These are phyloP conservation scores for Drosophila orosa DNA, from an alignment of 1,140 invertebrate species.

Conservation along the genomic window DNA sequence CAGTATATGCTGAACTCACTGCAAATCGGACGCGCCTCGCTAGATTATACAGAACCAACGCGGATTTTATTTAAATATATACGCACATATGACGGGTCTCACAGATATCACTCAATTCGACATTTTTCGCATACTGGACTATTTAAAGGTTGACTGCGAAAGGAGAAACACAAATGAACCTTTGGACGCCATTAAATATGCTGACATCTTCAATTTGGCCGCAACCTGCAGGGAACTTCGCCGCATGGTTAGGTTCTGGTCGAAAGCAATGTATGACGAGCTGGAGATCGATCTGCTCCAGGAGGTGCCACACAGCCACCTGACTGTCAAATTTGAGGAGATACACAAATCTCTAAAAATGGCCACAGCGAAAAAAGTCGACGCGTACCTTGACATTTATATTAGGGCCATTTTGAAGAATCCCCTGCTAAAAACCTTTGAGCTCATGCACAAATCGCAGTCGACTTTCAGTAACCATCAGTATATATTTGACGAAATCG, in stretches of 20 bases:
- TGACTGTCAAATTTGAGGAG: conserved; percentile 2
- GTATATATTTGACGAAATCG: conserved; percentile 12
- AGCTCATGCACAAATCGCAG: not conserved
- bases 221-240: not conserved
- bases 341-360: not conserved
- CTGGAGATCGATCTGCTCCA: conserved; percentile 14
- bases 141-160: conserved; percentile 7
- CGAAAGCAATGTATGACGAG: not conserved
- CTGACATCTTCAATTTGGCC: conserved; percentile 25
- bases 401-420: conserved; percentile 8
- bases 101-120: not conserved
- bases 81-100: not conserved
- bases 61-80: not conserved
- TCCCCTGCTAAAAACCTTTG: not conserved
- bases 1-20: not conserved
- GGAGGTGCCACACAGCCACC: not conserved
- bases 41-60: not conserved
- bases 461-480: not conserved
- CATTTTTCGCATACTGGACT: conserved; percentile 13
- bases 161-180: not conserved
- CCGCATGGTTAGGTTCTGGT: conserved; percentile 5
- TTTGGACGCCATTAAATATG: conserved; percentile 3
- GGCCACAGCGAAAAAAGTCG: not conserved
- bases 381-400: conserved; percentile 2
- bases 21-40: not conserved